These are phyloP conservation scores for Rhagologus leucostigma DNA, from an alignment of 2,113 vertebrate genomes.

Conservation along the genomic window DNA sequence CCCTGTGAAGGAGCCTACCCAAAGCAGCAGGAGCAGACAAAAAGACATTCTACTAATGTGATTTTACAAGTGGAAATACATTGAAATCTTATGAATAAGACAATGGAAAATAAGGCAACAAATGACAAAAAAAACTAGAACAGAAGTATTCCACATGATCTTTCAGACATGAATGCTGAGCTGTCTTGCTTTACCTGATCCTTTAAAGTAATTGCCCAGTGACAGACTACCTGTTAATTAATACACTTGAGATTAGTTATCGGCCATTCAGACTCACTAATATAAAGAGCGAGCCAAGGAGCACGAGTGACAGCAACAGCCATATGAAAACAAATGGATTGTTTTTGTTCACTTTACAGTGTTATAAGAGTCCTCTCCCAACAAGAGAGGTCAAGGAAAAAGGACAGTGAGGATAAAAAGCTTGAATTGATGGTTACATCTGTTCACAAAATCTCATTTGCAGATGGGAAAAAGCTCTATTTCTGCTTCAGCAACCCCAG, in stretches of 20 bases:
- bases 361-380: not conserved
- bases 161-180: not conserved
- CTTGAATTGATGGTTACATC: slow-evolving; percentile 26
- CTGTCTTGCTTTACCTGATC: not conserved
- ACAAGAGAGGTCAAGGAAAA: slow-evolving; percentile 25
- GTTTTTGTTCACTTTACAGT: not conserved
- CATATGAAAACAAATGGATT: not conserved
- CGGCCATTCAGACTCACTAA: not conserved
- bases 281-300: not conserved
- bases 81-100: not conserved
- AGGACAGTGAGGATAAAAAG: not conserved
- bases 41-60: not conserved
- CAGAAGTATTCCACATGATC: not conserved
- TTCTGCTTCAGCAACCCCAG: not conserved
- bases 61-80: not conserved
- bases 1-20: not conserved
- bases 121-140: not conserved
- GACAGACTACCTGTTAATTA: slow-evolving; percentile 28
- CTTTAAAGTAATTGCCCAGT: not conserved
- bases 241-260: slow-evolving; percentile 20
- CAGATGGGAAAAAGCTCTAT: not conserved
- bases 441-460: slow-evolving; percentile 39
- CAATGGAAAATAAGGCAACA: not conserved
- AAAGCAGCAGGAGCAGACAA: not conserved
- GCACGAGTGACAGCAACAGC: slow-evolving; percentile 26